phyloP scores from a whole-genome alignment of 2,113 vertebrate genomes.

The Ctenodactylus gundi region DNA sequence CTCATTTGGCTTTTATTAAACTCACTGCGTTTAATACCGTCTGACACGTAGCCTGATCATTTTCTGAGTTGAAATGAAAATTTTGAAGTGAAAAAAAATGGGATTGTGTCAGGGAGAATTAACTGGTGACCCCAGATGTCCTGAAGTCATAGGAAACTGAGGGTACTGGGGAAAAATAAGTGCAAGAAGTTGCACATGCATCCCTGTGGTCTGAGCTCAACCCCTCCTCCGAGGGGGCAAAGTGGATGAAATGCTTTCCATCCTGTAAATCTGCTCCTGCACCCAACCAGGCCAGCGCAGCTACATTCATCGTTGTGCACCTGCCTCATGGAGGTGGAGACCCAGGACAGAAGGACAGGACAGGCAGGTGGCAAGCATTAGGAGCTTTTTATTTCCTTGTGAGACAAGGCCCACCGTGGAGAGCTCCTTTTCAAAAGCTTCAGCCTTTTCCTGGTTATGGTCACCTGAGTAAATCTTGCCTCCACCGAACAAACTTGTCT shows the following conservation, averaged over 20 bases:
- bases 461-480: neutral
- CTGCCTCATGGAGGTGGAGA: constrained; percentile 8
- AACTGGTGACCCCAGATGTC: constrained; percentile 70
- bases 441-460: neutral
- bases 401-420: neutral
- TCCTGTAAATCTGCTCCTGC: constrained; percentile 39
- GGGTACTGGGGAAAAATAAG: constrained; percentile 45
- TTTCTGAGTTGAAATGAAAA: constrained; percentile 59
- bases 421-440: neutral
- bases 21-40: constrained; percentile 30
- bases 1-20: neutral
- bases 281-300: neutral
- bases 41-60: constrained; percentile 46
- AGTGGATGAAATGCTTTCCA: constrained; percentile 32
- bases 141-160: constrained; percentile 46
- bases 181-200: constrained; percentile 60
- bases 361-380: neutral
- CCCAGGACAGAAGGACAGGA: neutral
- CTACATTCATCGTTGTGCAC: fast-evolving
- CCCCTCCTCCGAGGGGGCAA: constrained; percentile 10
- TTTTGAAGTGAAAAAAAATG: constrained; percentile 68
- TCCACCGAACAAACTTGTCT: neutral
- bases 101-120: constrained; percentile 72
- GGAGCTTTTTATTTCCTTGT: neutral
- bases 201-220: neutral